A percentile compares a stretch with the other conserved stretches of the same genome.
These are phyloP conservation scores for Leptonema lineaticorne DNA, from an alignment of 1,140 invertebrate genomes.

Conservation along the genomic window DNA sequence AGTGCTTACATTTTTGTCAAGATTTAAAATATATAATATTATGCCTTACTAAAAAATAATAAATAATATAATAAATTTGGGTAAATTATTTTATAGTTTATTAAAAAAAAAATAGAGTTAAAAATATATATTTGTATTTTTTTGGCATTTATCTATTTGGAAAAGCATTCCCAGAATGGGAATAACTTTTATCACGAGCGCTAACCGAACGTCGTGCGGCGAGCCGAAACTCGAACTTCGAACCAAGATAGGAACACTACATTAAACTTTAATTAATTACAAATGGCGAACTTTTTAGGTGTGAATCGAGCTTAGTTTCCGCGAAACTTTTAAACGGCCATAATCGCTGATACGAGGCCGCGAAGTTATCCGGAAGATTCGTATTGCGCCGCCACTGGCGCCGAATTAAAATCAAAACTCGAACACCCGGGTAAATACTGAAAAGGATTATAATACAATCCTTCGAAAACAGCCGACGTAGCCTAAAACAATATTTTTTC, in stretches of 20 bases:
- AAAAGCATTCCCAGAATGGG: no score
- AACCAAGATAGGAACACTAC: slow-evolving; percentile 26
- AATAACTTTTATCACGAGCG: not conserved
- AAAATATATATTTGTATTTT: no score
- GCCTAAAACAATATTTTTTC: slow-evolving; percentile 6
- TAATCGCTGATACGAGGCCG: slow-evolving; percentile 8
- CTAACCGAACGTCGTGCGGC: not conserved
- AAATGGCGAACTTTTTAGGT: slow-evolving; percentile 36
- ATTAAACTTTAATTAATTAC: slow-evolving; percentile 40
- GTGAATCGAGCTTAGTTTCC: slow-evolving; percentile 28
- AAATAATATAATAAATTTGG: not conserved
- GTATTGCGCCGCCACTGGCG: no score
- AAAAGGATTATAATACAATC: slow-evolving; percentile 3
- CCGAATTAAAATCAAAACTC: no score
- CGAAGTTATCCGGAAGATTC: not conserved
- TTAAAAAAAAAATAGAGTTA: no score
- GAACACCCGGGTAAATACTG: no score
- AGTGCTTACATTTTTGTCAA: no score
- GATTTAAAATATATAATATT: no score
- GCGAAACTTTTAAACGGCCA: slow-evolving; percentile 28
- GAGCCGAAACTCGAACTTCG: slow-evolving; percentile 2
- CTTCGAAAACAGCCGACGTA: not conserved
- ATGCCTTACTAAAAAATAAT: not conserved
- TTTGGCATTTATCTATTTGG: no score
- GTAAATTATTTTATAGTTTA: not conserved